Conservation (phyloP, 1,140 invertebrate species). For the Muscidifurax raptorellus region DNA sequence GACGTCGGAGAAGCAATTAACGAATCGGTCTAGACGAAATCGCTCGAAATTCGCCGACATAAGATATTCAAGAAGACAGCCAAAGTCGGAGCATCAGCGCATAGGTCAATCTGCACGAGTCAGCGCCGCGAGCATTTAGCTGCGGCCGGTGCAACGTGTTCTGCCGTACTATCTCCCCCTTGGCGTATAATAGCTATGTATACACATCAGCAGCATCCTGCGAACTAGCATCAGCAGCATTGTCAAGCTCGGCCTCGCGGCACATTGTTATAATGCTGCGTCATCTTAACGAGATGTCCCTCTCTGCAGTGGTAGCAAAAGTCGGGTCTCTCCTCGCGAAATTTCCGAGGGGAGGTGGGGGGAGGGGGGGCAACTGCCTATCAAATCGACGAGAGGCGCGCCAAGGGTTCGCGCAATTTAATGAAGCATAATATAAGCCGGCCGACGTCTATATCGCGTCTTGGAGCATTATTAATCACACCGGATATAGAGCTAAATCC, state of each 20-base stretch:
- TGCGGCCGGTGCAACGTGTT: not conserved
- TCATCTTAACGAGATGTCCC: constrained; percentile 69
- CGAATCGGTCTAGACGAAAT: no score
- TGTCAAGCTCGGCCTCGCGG: constrained; percentile 54
- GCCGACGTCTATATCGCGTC: constrained; percentile 35
- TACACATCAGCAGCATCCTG: not conserved
- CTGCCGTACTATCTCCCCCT: not conserved
- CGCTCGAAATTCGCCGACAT: not conserved
- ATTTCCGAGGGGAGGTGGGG: no score
- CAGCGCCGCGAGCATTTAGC: not conserved
- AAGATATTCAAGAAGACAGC: not conserved
- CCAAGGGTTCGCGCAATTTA: constrained; percentile 61
- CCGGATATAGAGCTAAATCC: constrained; percentile 34
- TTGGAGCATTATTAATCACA: constrained; percentile 57
- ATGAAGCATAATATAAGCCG: constrained; percentile 61
- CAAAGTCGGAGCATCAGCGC: no score
- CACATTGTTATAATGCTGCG: constrained; percentile 65
- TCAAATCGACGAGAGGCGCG: constrained; percentile 57
- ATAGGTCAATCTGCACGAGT: no score
- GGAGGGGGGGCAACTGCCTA: constrained; percentile 62
- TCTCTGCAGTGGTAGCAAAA: constrained; percentile 40
- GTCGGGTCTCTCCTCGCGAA: not conserved
- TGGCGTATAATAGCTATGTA: not conserved
- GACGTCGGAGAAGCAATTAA: no score
- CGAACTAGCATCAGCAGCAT: constrained; percentile 59